A percentile compares a stretch with the other conserved stretches of the same genome.
Conservation (phyloP, 1,140 invertebrate genomes). For the Copidosoma floridanum region DNA sequence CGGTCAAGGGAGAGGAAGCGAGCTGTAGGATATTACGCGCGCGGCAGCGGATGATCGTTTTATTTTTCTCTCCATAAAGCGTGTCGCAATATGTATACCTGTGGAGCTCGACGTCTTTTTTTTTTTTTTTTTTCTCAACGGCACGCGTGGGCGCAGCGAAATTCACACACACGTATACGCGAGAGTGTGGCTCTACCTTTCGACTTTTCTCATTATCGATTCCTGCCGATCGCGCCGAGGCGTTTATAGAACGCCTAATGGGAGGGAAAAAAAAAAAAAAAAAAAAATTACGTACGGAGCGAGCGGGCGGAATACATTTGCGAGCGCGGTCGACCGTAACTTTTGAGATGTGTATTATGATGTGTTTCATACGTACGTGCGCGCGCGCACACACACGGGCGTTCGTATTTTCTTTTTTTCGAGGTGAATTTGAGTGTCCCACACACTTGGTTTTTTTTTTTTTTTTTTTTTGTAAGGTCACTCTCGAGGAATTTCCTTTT, state of each 20-base stretch:
- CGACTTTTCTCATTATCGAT: conserved; percentile 12
- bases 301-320: conserved; percentile 9
- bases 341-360: too few species aligned
- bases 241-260: conserved; percentile 6
- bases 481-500: conserved; percentile 5
- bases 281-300: conserved; percentile 1
- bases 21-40: neutral
- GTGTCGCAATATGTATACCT: neutral
- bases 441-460: neutral
- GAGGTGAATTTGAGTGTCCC: neutral
- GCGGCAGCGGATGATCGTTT: too few species aligned
- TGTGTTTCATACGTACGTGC: too few species aligned
- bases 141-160: neutral
- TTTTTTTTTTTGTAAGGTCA: neutral
- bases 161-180: neutral
- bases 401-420: neutral
- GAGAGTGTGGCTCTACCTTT: neutral
- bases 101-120: neutral
- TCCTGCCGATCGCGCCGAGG: neutral
- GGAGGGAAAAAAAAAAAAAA: too few species aligned
- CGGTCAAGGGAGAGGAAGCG: neutral
- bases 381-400: too few species aligned
- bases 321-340: neutral
- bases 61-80: too few species aligned
- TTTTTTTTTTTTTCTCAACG: neutral